phyloP scores from a whole-genome alignment of 2,797 vertebrate species.

The Anisognathus igniventris region DNA sequence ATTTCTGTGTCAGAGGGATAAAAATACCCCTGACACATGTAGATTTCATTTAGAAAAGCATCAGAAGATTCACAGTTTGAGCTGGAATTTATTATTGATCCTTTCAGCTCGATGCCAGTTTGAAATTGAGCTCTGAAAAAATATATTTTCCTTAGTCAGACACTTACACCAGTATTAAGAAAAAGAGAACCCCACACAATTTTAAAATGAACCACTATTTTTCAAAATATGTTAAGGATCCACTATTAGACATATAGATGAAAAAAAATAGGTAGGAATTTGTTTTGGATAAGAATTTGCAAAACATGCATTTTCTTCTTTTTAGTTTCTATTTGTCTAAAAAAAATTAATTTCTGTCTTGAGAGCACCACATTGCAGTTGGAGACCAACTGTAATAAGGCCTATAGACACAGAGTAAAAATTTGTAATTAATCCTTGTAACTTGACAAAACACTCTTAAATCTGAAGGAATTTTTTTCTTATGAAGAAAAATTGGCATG shows the following conservation, averaged over 20 bases:
- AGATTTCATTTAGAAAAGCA: conserved; percentile 18
- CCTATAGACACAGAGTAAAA: not conserved
- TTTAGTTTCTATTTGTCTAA: not conserved
- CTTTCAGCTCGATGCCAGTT: not conserved
- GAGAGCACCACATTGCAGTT: not conserved
- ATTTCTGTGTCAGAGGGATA: conserved; percentile 39
- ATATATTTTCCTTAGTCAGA: not conserved
- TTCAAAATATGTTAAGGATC: not conserved
- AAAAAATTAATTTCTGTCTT: not conserved
- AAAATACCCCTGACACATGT: conserved; percentile 31
- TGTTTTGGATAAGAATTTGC: not conserved
- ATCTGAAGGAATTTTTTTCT: not conserved
- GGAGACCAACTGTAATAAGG: not conserved
- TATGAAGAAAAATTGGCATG: not conserved
- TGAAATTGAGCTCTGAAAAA: not conserved
- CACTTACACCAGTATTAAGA: not conserved
- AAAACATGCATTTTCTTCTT: not conserved
- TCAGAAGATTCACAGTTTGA: conserved; percentile 18
- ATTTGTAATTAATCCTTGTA: not conserved
- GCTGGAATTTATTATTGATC: conserved; percentile 43
- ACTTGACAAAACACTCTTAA: not conserved
- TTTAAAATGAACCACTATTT: not conserved
- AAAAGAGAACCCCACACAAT: not conserved
- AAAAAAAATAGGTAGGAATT: not conserved
- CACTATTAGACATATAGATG: not conserved